phyloP scores from a whole-genome alignment of 2,888 invertebrate genomes.

The Coenonympha arcania region DNA sequence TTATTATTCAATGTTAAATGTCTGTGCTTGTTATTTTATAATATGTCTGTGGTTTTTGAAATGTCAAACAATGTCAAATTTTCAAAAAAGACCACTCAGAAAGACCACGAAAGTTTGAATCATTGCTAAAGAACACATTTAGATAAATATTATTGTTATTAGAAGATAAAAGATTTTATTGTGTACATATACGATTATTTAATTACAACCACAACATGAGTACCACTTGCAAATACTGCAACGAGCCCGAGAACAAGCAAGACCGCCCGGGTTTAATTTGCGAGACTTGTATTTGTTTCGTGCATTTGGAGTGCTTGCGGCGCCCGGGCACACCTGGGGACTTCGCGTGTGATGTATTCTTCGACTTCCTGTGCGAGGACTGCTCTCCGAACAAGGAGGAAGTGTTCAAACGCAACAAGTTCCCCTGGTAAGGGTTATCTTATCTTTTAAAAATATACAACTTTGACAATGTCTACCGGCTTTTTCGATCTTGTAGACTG shows the following conservation, averaged over 20 bases:
- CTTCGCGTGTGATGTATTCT: conserved; percentile 83
- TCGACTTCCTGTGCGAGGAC: conserved; percentile 78
- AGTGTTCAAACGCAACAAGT: conserved; percentile 75
- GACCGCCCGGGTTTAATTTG: conserved; percentile 77
- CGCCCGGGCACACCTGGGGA: conserved; percentile 80
- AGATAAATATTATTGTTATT: no score
- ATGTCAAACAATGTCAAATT: no score
- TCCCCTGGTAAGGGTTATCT: conserved; percentile 76
- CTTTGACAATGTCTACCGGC: not conserved
- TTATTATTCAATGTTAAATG: no score
- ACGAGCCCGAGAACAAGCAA: conserved; percentile 67
- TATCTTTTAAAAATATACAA: not conserved
- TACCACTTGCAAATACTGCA: conserved; percentile 75
- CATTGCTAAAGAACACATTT: no score
- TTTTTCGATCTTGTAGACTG: not conserved
- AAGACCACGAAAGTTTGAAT: no score
- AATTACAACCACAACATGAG: conserved; percentile 11
- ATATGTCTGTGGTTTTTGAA: no score
- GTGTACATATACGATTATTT: not conserved
- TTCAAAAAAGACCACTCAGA: no score
- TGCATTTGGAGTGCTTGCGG: conserved; percentile 79
- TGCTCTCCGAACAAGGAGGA: conserved; percentile 76
- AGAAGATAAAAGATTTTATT: not conserved
- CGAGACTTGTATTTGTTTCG: conserved; percentile 70
- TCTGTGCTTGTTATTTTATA: no score